phyloP scores from a whole-genome alignment of 2,797 vertebrate species.

The Hylomyscus alleni region DNA sequence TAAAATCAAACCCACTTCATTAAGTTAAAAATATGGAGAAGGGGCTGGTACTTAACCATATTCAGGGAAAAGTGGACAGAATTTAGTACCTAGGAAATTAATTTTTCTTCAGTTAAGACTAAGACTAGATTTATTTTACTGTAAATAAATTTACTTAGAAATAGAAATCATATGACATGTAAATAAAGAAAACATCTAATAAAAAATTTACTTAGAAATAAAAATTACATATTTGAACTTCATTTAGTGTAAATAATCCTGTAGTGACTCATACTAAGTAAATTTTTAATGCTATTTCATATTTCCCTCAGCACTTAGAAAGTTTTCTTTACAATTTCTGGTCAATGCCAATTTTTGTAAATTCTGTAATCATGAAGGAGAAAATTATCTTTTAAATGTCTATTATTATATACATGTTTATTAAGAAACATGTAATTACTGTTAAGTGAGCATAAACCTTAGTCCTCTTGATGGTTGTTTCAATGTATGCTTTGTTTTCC shows the following conservation, averaged over 20 bases:
- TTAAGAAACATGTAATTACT: not conserved
- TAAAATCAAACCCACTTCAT: not conserved
- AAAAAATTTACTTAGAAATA: not conserved
- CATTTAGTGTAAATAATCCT: not conserved
- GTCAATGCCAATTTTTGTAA: not conserved
- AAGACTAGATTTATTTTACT: not conserved
- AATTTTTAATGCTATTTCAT: not conserved
- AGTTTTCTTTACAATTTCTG: slow-evolving; percentile 11
- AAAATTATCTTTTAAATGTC: slow-evolving; percentile 19
- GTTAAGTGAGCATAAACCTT: not conserved
- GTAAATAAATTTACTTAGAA: not conserved
- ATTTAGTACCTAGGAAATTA: not conserved
- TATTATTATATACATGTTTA: not conserved
- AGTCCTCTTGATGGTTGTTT: not conserved
- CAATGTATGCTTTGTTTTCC: not conserved
- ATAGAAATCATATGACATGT: too few species aligned
- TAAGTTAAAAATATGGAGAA: not conserved
- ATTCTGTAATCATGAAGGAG: not conserved
- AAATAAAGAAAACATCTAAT: too few species aligned
- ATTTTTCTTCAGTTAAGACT: not conserved
- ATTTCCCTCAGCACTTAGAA: slow-evolving; percentile 33
- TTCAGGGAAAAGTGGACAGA: not conserved
- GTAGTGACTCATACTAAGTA: not conserved
- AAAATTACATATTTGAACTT: not conserved
- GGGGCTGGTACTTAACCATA: not conserved